Conservation (phyloP, 2,113 vertebrate species). For the Andinoacara biseriatus region DNA sequence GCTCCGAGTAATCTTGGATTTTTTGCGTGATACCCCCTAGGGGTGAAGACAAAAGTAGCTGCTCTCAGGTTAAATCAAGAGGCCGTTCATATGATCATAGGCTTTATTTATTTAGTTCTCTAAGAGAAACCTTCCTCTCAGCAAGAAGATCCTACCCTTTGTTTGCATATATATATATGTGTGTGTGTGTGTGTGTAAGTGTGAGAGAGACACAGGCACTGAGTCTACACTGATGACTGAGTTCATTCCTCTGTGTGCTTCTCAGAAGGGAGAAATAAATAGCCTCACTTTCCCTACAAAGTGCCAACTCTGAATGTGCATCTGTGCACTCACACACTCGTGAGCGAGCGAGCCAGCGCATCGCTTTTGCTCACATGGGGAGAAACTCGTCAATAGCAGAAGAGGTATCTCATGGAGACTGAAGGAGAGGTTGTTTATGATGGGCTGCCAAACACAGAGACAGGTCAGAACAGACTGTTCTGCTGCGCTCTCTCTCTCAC, state of each 20-base stretch:
- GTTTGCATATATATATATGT: neutral
- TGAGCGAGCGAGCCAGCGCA: neutral
- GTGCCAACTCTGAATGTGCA: neutral
- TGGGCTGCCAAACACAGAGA: slow-evolving; percentile 39
- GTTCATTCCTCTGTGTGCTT: slow-evolving; percentile 7
- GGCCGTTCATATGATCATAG: neutral
- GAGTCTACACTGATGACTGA: slow-evolving; percentile 14
- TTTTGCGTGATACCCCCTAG: neutral
- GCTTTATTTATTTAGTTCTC: slow-evolving; percentile 39
- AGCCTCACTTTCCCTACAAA: slow-evolving; percentile 7
- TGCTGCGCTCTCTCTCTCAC: slow-evolving; percentile 42
- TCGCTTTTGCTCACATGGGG: neutral
- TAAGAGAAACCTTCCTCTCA: slow-evolving; percentile 10
- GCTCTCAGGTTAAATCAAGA: neutral
- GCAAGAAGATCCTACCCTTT: slow-evolving; percentile 27
- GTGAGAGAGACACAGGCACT: neutral
- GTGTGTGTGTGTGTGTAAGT: neutral
- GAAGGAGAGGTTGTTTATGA: slow-evolving; percentile 59
- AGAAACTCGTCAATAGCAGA: neutral
- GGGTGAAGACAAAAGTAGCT: neutral
- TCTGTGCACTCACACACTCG: neutral
- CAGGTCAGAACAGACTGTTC: slow-evolving; percentile 71
- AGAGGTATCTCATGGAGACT: slow-evolving; percentile 5
- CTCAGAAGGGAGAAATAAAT: slow-evolving; percentile 23
- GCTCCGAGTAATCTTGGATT: neutral